phyloP scores from a whole-genome alignment of 2,888 invertebrate genomes.

The Celastrina argiolus region DNA sequence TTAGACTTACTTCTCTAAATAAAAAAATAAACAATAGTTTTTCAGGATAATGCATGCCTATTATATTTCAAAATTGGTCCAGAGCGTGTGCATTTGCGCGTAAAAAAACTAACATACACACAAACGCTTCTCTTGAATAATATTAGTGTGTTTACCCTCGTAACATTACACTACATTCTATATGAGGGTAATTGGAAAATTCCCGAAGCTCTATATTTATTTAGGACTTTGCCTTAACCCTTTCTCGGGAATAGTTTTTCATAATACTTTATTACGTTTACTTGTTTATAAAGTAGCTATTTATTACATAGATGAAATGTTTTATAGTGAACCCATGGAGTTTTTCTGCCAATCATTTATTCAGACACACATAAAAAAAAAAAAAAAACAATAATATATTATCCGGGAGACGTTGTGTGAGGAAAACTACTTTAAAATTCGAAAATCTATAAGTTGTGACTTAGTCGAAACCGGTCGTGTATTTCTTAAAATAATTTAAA shows the following conservation, averaged over 20 bases:
- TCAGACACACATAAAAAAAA: too few species aligned
- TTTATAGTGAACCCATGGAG: neutral
- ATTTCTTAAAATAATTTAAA: too few species aligned
- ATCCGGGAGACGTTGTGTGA: too few species aligned
- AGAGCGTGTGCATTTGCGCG: neutral
- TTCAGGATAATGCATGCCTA: too few species aligned
- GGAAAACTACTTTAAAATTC: too few species aligned
- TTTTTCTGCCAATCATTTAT: neutral
- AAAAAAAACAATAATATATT: too few species aligned
- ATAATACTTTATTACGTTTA: conserved; percentile 14
- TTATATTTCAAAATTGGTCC: neutral
- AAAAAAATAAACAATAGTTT: too few species aligned
- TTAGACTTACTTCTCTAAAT: too few species aligned
- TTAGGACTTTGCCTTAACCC: conserved; percentile 4
- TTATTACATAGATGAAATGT: neutral
- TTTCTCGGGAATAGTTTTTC: neutral
- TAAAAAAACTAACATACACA: too few species aligned
- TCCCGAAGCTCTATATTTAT: conserved; percentile 1
- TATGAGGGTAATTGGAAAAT: conserved; percentile 7
- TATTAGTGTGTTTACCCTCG: neutral
- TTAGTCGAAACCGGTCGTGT: too few species aligned
- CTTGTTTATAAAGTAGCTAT: conserved; percentile 13
- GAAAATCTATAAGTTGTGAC: too few species aligned
- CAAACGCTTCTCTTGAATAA: too few species aligned
- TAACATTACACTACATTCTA: neutral